phyloP scores from a whole-genome alignment of 2,113 vertebrate genomes.

The Macquaria ambigua region DNA sequence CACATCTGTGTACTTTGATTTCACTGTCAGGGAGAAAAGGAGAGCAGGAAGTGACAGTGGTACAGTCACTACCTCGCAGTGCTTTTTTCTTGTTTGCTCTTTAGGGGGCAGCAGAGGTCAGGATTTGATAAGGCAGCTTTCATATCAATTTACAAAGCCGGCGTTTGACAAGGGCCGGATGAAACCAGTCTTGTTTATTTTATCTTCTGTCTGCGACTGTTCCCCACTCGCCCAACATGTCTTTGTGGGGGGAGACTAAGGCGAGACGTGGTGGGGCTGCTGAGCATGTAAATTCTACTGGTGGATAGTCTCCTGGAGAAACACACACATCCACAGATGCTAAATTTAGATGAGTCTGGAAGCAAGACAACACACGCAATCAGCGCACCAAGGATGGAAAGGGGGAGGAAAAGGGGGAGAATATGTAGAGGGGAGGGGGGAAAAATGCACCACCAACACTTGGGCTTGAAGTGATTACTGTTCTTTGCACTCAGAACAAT shows the following conservation, averaged over 20 bases:
- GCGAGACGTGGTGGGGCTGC: constrained; percentile 22
- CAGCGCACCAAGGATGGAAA: constrained; percentile 66
- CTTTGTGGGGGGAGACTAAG: constrained; percentile 42
- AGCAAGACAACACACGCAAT: constrained; percentile 71
- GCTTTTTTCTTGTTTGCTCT: constrained; percentile 66
- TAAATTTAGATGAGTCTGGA: constrained; percentile 80
- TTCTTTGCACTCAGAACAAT: constrained; percentile 81
- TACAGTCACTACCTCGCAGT: constrained; percentile 28
- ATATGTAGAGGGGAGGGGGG: constrained; percentile 16
- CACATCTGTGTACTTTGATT: constrained; percentile 60
- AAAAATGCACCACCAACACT: constrained; percentile 59
- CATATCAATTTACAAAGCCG: constrained; percentile 75
- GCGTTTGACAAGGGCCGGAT: constrained; percentile 74
- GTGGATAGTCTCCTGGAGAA: constrained; percentile 60
- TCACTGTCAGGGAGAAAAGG: constrained; percentile 44
- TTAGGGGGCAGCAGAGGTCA: constrained; percentile 85
- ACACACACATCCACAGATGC: constrained; percentile 63
- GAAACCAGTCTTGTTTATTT: constrained; percentile 78
- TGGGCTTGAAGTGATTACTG: constrained; percentile 81
- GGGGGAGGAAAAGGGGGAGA: constrained; percentile 22
- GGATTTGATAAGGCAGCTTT: constrained; percentile 75
- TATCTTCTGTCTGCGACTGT: constrained; percentile 49
- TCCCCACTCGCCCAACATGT: constrained; percentile 24
- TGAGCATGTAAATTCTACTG: constrained; percentile 47
- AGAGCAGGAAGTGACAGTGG: constrained; percentile 47